phyloP scores from a whole-genome alignment of 2,797 vertebrate species.

The Pangasius sanitwongsei region DNA sequence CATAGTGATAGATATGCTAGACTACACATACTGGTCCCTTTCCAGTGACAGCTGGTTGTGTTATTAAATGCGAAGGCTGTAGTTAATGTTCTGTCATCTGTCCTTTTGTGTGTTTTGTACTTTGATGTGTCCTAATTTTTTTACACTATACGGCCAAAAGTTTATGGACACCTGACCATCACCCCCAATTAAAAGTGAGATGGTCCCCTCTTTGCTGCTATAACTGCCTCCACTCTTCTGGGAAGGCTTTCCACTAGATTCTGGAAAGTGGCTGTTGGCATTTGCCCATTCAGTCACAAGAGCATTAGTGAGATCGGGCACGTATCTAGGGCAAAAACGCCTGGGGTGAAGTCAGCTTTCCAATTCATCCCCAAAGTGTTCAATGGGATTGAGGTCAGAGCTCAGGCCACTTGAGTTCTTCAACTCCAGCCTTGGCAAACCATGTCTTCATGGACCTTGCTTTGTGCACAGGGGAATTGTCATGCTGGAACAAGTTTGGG shows the following conservation, averaged over 20 bases:
- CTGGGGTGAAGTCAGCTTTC: not conserved
- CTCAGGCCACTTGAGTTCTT: not conserved
- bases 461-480: not conserved
- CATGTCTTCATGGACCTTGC: not conserved
- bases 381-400: not conserved
- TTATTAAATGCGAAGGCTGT: not conserved
- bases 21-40: not conserved
- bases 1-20: not conserved
- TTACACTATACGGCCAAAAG: not conserved
- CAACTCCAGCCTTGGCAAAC: not conserved
- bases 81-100: not conserved
- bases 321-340: not conserved
- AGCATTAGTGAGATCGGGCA: not conserved
- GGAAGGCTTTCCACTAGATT: not conserved
- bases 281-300: not conserved
- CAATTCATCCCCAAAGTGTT: not conserved
- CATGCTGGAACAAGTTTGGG: not conserved
- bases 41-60: not conserved
- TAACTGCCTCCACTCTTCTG: not conserved
- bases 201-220: not conserved
- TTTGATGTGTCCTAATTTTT: not conserved
- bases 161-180: not conserved
- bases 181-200: not conserved
- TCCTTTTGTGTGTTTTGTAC: not conserved
- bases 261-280: not conserved